Evolutionary conservation across 2,113 vertebrate genomes (phyloP).

Genomic region (Gambusia affinis): DNA sequence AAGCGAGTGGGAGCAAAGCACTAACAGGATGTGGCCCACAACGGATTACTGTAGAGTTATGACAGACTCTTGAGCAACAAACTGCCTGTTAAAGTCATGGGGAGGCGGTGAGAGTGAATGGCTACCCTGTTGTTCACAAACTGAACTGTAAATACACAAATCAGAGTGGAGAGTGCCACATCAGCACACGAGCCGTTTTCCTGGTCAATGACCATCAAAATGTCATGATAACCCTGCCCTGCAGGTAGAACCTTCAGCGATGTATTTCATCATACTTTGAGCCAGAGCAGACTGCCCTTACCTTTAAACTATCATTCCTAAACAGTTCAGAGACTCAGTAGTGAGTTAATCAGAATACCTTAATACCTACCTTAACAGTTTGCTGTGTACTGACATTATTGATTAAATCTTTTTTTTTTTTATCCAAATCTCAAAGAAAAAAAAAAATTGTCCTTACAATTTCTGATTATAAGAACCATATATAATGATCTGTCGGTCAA

Average conservation of each 20-base stretch:
- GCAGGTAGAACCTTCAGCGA: background rate
- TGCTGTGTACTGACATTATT: background rate
- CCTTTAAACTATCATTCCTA: background rate
- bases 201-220: conserved; percentile 19
- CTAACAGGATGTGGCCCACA: conserved; percentile 70
- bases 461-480: background rate
- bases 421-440: background rate
- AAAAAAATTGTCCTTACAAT: background rate
- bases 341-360: background rate
- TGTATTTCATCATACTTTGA: conserved; percentile 15
- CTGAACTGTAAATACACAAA: conserved; percentile 14
- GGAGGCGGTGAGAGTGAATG: conserved; percentile 33
- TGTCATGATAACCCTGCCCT: conserved; percentile 53
- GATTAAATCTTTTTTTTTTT: background rate
- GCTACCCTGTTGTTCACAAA: conserved; percentile 6
- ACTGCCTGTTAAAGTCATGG: conserved; percentile 40
- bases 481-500: background rate
- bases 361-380: background rate
- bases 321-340: background rate
- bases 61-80: conserved; percentile 64
- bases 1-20: conserved; percentile 59
- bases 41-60: conserved; percentile 40
- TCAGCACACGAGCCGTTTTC: conserved; percentile 20
- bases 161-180: conserved; percentile 33
- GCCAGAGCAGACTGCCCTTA: background rate